Conservation (phyloP, 1,140 invertebrate genomes). For the Bombus confusus region DNA sequence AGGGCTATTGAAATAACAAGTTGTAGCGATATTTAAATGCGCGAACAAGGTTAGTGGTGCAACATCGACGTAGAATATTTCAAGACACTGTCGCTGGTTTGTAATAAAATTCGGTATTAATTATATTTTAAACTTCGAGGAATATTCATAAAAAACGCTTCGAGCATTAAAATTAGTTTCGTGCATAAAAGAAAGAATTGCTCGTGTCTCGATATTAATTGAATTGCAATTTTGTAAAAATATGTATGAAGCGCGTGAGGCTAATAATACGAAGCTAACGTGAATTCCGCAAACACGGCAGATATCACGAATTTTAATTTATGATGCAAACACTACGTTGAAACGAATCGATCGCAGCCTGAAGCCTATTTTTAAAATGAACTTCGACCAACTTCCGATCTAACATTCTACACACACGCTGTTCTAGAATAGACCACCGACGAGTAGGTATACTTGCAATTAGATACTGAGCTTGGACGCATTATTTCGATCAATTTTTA, state of each 20-base stretch:
- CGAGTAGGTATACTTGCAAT: not conserved
- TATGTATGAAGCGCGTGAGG: not conserved
- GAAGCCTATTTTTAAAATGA: not conserved
- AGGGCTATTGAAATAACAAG: not conserved
- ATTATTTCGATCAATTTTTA: not conserved
- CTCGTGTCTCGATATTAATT: not conserved
- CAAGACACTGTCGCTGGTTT: not conserved
- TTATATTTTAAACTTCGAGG: not conserved
- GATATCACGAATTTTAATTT: not conserved
- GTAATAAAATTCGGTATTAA: not conserved
- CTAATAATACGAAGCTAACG: too few species aligned
- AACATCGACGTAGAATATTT: not conserved
- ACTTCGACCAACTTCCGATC: conserved; percentile 1
- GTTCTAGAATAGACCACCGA: not conserved
- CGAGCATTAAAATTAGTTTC: not conserved
- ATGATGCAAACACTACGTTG: not conserved
- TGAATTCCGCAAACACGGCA: too few species aligned
- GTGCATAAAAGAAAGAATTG: not conserved
- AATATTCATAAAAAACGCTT: not conserved
- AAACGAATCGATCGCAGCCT: not conserved
- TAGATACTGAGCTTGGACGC: not conserved
- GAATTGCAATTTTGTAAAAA: not conserved
- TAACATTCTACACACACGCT: not conserved
- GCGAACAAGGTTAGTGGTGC: too few species aligned
- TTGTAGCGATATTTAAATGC: not conserved